Conservation (phyloP, 2,888 invertebrate genomes). For the Cynaeus angustus region DNA sequence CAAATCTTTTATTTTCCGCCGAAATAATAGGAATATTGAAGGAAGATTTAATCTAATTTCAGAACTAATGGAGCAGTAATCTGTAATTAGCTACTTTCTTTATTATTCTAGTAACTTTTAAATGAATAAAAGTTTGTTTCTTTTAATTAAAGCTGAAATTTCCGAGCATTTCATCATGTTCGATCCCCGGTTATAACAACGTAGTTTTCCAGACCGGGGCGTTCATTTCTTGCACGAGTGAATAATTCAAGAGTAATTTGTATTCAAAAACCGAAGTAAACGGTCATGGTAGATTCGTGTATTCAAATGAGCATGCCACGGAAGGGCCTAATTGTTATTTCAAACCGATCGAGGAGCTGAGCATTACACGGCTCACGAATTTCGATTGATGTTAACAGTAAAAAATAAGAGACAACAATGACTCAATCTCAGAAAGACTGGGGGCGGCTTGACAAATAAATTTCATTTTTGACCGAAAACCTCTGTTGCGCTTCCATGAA, state of each 20-base stretch:
- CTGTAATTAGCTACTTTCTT: constrained; percentile 1
- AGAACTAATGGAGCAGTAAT: background rate
- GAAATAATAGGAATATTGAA: no score
- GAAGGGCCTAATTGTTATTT: constrained; percentile 50
- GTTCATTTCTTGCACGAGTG: constrained; percentile 43
- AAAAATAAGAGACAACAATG: constrained; percentile 5
- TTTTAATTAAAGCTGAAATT: background rate
- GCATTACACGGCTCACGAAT: constrained; percentile 40
- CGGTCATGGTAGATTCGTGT: constrained; percentile 44
- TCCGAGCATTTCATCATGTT: constrained; percentile 5
- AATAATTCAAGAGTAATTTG: constrained; percentile 45
- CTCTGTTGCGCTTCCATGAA: background rate
- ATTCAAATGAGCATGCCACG: constrained; percentile 46
- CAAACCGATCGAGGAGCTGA: constrained; percentile 38
- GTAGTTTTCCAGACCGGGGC: constrained; percentile 11
- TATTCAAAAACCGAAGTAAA: constrained; percentile 48
- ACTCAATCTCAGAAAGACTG: constrained; percentile 4
- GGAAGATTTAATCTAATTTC: no score
- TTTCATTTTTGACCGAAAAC: background rate
- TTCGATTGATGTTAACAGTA: constrained; percentile 38
- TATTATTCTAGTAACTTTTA: background rate
- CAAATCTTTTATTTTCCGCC: background rate
- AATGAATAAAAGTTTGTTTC: constrained; percentile 1
- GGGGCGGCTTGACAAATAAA: no score
- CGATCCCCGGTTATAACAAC: constrained; percentile 10